A percentile compares a stretch with the other conserved stretches of the same genome.
These are phyloP conservation scores for Dasyurus viverrinus DNA, from an alignment of 2,113 vertebrate genomes.

Conservation along the genomic window DNA sequence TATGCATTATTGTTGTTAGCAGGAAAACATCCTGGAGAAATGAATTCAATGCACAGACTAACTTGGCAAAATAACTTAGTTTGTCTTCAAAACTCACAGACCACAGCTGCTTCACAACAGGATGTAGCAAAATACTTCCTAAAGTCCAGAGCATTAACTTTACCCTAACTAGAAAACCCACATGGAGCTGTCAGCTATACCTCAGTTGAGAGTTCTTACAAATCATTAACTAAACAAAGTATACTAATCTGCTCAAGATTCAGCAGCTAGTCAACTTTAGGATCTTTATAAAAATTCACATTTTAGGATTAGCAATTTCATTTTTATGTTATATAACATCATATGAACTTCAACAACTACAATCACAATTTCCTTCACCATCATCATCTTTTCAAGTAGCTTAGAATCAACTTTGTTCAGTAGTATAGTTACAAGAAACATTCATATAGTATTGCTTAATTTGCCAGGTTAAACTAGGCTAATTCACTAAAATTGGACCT, in stretches of 20 bases:
- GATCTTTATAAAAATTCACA: background rate
- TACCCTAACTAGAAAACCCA: background rate
- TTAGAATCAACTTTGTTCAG: background rate
- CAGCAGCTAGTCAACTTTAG: background rate
- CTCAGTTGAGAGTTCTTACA: constrained; percentile 10
- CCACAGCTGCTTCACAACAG: background rate
- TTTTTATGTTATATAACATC: background rate
- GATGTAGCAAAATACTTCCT: background rate
- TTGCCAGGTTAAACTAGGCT: constrained; percentile 1
- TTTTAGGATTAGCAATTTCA: background rate
- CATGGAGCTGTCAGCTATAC: background rate
- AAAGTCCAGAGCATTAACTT: background rate
- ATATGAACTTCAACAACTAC: background rate
- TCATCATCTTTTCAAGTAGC: background rate
- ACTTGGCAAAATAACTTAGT: background rate
- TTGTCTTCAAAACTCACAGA: background rate
- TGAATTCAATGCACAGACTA: background rate
- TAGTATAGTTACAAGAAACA: background rate
- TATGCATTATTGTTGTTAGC: background rate
- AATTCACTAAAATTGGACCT: background rate
- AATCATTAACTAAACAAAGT: background rate
- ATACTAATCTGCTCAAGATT: background rate
- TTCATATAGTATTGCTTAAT: background rate
- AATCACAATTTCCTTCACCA: background rate
- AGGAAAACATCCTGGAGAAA: background rate